Conservation (phyloP, 2,113 vertebrate genomes). For the Pontoporia blainvillei region DNA sequence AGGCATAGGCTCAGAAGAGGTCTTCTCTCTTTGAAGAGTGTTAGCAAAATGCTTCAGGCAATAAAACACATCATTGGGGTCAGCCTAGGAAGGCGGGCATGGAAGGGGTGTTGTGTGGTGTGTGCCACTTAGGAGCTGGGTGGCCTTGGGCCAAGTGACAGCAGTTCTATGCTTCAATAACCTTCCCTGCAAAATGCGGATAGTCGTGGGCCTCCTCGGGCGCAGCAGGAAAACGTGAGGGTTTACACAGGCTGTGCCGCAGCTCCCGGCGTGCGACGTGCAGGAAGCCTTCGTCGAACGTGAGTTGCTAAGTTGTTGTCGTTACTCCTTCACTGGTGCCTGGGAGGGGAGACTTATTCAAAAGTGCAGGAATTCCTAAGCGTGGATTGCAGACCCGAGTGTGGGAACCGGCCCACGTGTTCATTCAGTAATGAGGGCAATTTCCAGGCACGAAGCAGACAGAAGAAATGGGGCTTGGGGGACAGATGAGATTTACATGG, state of each 20-base stretch:
- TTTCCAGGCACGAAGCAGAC: fast-evolving
- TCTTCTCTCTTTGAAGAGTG: background rate
- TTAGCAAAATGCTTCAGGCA: too few relatives aligned
- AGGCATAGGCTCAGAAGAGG: background rate
- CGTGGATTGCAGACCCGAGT: fast-evolving
- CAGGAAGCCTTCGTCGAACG: fast-evolving
- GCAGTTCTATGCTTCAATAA: background rate
- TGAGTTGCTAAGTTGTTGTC: fast-evolving
- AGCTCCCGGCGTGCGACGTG: fast-evolving
- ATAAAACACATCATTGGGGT: fast-evolving
- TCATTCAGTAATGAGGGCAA: fast-evolving
- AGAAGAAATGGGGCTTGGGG: fast-evolving
- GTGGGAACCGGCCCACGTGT: background rate
- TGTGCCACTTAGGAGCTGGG: background rate
- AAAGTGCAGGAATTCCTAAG: fast-evolving
- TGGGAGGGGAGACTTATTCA: fast-evolving
- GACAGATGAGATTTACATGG: too few relatives aligned
- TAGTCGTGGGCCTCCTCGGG: fast-evolving
- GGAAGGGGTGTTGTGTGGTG: fast-evolving
- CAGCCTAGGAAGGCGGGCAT: fast-evolving
- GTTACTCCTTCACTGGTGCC: fast-evolving
- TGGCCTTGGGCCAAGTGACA: background rate
- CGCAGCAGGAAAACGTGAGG: too few relatives aligned
- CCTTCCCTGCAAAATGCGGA: fast-evolving
- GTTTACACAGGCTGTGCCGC: fast-evolving